These are phyloP conservation scores for Bergia sp. DNA, from an alignment of 92 coral and sea anemone genomes.

Conservation along the genomic window DNA sequence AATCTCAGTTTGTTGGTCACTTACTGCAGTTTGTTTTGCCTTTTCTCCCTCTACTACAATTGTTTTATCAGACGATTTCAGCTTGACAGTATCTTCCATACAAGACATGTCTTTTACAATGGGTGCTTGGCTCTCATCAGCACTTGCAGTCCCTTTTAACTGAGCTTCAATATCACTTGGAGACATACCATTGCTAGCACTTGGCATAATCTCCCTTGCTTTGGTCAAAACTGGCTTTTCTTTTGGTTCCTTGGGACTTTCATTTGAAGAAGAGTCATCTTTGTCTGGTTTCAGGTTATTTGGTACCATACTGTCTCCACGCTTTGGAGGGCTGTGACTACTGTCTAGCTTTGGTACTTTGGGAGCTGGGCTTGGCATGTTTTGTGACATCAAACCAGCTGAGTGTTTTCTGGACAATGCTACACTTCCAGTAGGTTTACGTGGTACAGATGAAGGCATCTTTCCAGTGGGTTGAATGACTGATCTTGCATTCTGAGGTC, in stretches of 20 bases:
- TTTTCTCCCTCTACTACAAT: neutral
- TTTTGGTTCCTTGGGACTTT: conserved; percentile 19
- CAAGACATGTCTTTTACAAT: neutral
- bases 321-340: conserved; percentile 22
- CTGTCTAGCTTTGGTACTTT: conserved; percentile 34
- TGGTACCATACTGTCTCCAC: neutral
- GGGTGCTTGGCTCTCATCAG: neutral
- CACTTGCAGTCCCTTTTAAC: neutral
- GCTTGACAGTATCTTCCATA: neutral
- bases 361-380: conserved; percentile 5
- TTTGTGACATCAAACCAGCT: neutral
- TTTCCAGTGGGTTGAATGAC: conserved; percentile 40
- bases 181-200: neutral
- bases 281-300: neutral
- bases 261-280: neutral
- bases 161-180: neutral
- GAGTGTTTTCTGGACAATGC: conserved; percentile 12
- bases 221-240: neutral
- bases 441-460: conserved; percentile 37
- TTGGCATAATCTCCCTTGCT: neutral
- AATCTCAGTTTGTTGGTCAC: neutral
- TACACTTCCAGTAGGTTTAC: neutral
- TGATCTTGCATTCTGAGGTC: conserved; percentile 26
- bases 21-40: neutral
- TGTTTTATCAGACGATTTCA: neutral